phyloP scores from a whole-genome alignment of 1,140 invertebrate species.

The Pogonomyrmex barbatus region DNA sequence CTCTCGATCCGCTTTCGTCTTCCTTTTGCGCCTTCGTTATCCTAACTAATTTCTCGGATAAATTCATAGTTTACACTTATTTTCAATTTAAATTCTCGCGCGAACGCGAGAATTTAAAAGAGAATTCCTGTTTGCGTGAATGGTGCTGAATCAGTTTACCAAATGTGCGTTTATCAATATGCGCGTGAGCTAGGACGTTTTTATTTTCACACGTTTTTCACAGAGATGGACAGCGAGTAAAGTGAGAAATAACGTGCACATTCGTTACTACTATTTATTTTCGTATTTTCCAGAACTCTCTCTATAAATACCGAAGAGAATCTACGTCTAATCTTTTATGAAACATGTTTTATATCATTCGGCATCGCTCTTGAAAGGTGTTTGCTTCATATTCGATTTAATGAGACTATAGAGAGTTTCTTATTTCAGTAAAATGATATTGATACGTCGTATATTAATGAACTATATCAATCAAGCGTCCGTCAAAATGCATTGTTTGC shows the following conservation, averaged over 20 bases:
- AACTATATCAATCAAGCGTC: slow-evolving; percentile 13
- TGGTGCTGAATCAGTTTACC: not conserved
- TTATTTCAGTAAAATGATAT: slow-evolving; percentile 4
- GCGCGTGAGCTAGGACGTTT: not conserved
- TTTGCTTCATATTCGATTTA: not conserved
- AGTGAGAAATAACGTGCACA: not conserved
- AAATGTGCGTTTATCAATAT: too few relatives aligned
- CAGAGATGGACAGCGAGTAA: not conserved
- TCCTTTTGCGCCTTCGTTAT: not conserved
- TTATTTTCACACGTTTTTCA: not conserved
- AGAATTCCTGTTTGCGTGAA: not conserved
- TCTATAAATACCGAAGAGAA: not conserved
- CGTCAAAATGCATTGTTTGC: not conserved
- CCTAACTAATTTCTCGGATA: not conserved
- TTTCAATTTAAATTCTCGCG: not conserved
- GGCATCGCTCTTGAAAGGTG: not conserved
- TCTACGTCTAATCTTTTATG: not conserved
- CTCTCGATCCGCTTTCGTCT: not conserved
- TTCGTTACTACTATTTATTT: not conserved
- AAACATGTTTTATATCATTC: not conserved
- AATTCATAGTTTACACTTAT: not conserved
- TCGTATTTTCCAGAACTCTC: not conserved
- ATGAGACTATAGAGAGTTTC: not conserved
- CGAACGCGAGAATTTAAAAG: not conserved
- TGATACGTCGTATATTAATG: not conserved